Conservation (phyloP, 2,113 vertebrate genomes). For the Lonchura striata region DNA sequence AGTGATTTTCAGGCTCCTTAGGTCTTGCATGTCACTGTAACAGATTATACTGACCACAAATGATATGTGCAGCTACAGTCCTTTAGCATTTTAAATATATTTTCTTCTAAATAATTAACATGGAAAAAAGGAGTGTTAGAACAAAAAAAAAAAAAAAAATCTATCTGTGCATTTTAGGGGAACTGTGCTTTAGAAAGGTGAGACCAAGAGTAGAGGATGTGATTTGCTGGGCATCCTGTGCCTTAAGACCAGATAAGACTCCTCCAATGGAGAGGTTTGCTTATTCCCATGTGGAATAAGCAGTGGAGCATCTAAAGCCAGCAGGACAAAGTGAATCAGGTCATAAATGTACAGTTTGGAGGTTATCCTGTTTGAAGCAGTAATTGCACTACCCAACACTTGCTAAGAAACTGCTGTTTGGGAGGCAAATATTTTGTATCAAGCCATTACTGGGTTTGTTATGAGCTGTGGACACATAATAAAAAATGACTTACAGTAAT, state of each 20-base stretch:
- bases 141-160: neutral
- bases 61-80: neutral
- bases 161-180: neutral
- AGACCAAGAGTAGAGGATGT: neutral
- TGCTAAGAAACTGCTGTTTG: constrained; percentile 38
- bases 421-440: constrained; percentile 41
- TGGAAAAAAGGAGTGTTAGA: neutral
- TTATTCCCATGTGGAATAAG: neutral
- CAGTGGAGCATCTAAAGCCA: neutral
- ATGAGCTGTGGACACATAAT: neutral
- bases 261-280: neutral
- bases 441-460: constrained; percentile 8
- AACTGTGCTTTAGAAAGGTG: neutral
- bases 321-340: constrained; percentile 24
- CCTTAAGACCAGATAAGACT: neutral
- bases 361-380: constrained; percentile 7
- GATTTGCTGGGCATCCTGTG: neutral
- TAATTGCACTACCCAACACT: neutral
- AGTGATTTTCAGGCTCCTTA: neutral
- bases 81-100: neutral
- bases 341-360: neutral
- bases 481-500: constrained; percentile 59
- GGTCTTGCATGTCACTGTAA: neutral
- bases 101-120: neutral
- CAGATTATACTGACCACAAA: neutral